Base-by-base conservation (phyloP, 2,888 invertebrate species). In the Julus scanicus region DNA sequence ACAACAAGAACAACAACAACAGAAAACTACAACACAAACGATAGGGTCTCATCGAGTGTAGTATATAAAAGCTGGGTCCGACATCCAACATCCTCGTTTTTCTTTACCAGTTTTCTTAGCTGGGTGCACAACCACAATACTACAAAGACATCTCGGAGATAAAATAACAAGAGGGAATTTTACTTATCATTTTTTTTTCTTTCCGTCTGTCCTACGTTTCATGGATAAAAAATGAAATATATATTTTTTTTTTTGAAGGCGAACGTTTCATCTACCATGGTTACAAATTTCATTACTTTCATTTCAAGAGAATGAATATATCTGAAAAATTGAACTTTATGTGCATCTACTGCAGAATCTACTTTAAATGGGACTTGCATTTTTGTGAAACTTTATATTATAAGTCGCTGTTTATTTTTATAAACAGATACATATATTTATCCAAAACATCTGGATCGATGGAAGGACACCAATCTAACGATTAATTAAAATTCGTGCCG, bases 131-230 rank as follows among this genome's bases (percentile, higher is more conserved):
- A 29, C n/a, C 57, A 63, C n/a, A 1, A 63, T 63, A 63, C 57
- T 9, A 71, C 71, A 29, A 71, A 71, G 71, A 71, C 71, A 29
- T 71, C 71, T 20, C 63, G 63, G n/a, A 20, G 63, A 63, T 71
- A 71, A 71, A 71, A 29, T 71, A 71, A 71, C 71, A 71, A 71
- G 71, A 71, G 29, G 71, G 29, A n/a, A n/a, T 71, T 71, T 71
- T 71, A 20, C 71, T 71, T 71, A 71, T 29, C 71, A n/a, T 63
- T 63, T n/a, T n/a, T 44, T 71, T 71, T n/a, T 71, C 2, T 29
- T 29, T 15, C 6, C 29, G n/a, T 29, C 63, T 63, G 20, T n/a
- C n/a, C 63, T 20, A n/a, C 63, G 63, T 71, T 71, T 29, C 11
- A 1, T 9, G 71, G 29, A 8, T 5, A 44, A 71, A 29, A n/a